Percentiles rank a stretch among this genome's conserved stretches.
These are phyloP conservation scores for Halcyon senegalensis DNA, from an alignment of 2,113 vertebrate species.

Conservation along the genomic window DNA sequence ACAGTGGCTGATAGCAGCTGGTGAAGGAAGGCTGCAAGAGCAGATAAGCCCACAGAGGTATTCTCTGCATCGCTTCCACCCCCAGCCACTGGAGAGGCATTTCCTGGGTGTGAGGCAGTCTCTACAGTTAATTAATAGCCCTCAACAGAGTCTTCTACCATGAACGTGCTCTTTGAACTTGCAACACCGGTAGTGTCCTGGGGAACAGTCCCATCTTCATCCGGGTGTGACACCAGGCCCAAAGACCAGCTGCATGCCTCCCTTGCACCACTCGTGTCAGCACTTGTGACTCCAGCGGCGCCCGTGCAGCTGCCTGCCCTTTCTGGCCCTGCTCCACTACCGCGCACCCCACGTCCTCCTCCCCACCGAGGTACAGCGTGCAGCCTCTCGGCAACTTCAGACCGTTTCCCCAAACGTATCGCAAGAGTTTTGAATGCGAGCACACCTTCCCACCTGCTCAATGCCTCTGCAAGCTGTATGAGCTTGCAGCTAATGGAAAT, in stretches of 20 bases:
- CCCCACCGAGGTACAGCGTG: rapidly evolving
- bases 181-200: neutral
- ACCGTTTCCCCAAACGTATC: rapidly evolving
- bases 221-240: rapidly evolving
- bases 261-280: rapidly evolving
- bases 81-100: neutral
- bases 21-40: neutral
- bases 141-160: neutral
- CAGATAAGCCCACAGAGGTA: neutral
- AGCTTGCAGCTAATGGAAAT: neutral
- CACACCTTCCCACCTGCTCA: rapidly evolving
- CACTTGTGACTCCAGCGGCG: rapidly evolving
- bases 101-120: neutral
- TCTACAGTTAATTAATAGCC: neutral
- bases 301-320: neutral
- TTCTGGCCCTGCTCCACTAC: neutral
- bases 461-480: neutral
- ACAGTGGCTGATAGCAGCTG: neutral
- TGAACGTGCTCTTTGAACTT: neutral
- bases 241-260: rapidly evolving
- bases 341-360: rapidly evolving
- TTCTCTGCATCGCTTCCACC: rapidly evolving
- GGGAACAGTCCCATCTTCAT: neutral
- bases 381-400: neutral
- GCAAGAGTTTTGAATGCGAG: neutral